Evolutionary conservation across 2,797 vertebrate species (phyloP), one percentile per base, ranked within the genome.

Genomic region (Leptoclinus maculatus): DNA sequence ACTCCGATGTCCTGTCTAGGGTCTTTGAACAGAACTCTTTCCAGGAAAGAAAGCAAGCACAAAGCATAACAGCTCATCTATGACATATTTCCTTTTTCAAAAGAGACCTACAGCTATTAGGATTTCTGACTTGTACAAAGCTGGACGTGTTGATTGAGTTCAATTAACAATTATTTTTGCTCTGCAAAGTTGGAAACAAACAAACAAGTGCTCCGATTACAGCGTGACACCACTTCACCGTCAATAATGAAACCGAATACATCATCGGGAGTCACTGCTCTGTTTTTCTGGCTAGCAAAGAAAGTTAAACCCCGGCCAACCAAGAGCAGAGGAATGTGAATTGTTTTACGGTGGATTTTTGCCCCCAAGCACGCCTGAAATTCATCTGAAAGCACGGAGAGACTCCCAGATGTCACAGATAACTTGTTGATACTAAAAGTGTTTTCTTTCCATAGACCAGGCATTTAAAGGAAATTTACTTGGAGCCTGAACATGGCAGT

Each of bases 251-350:
- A 86, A 86, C 69, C 32, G 38, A 25, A 82, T 59, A 59, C 21
- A 47, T 56, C 49, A 71, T 49, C 36, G 59, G 62, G 27, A 79
- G 34, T 51, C 29, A 43, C 70, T n/a, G 23, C 58, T 66, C 45
- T 68, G 63, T 56, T 68, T 74, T 49, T 70, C 29, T 70, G 64
- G n/a, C 57, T 71, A 43, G 59, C 34, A 70, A 43, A 67, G 62
- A 73, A 78, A 71, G 70, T 47, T 80, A 4, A 57, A 85, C 29
- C 64, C 57, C 36, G 12, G 62, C 65, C 36, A 76, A 71, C 51
- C 34, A 82, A 65, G 2, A 59, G 70, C 54, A 69, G 16, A 88
- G 66, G 74, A 80, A 86, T 87, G 82, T 7, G 32, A 63, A 73
- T 51, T 25, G 43, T 82, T 81, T 79, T 39, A 68, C 29, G 59